Evolutionary conservation across 2,888 invertebrate genomes (phyloP), one percentile per base, ranked within the genome.

Genomic region (Eupsilia transversa): DNA sequence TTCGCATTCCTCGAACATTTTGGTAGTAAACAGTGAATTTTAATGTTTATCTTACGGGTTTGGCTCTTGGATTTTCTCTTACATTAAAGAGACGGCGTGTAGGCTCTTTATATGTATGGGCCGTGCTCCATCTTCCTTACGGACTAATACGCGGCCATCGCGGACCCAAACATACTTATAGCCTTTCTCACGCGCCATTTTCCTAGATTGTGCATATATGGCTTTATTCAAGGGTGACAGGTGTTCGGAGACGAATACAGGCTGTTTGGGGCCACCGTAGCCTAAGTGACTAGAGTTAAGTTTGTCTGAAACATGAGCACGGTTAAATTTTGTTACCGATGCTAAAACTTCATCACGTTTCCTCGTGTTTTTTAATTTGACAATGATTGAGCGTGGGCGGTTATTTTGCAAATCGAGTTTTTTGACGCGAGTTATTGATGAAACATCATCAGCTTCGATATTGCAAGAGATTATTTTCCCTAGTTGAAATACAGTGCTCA

Each of bases 21-120:
- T 59, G 59, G 59, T 59, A 59, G 27, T 59, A 59, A 10, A 59
- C 35, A n/a, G n/a, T 59, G 59, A 35, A 59, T 59, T 59, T 35
- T 10, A 20, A 59, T 1, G 23, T 23, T 23, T 33, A 4, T 10
- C 33, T 57, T 10, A 57, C 33, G 20, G 33, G 57, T 57, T 57
- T 33, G 0, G 33, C 57, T 7, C 3, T 33, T 33, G 30, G 20
- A 30, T 56, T 20, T 33, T 23, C 0, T 9, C 27, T 35, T 59
- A 59, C 12, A 35, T 23, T 35, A 59, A 20, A 14, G 59, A 23
- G 35, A 12, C 23, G 35, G 59, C 35, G 23, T 35, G 35, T 10
- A 59, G 23, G 23, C 59, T 59, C 23, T 59, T 59, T 4, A 59
- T 35, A 10, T 35, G 59, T 35, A 35, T 4, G 12, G 59, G 1